These are phyloP conservation scores for Cylas formicarius DNA, from an alignment of 1,140 invertebrate species.

Conservation along the genomic window DNA sequence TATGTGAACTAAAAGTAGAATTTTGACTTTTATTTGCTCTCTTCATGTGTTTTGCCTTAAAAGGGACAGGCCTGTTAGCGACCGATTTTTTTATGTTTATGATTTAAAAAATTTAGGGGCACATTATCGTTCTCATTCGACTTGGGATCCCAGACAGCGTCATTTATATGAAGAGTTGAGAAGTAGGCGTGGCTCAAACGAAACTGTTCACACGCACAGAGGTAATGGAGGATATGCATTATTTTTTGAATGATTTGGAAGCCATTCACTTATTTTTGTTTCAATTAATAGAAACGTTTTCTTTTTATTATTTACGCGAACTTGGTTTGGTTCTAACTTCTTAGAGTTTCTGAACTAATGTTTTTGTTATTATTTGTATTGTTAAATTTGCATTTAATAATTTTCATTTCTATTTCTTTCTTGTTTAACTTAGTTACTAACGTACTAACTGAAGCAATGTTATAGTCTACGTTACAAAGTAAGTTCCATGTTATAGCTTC, in stretches of 20 bases:
- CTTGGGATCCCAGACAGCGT: constrained; percentile 72
- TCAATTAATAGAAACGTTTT: background rate
- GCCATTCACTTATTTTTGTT: background rate
- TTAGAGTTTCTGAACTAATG: no score
- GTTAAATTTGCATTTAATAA: no score
- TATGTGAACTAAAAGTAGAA: constrained; percentile 5
- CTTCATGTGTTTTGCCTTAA: constrained; percentile 3
- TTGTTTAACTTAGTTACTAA: no score
- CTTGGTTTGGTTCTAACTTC: no score
- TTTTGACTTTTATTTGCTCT: no score
- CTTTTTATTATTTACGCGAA: no score
- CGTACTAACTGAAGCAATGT: no score
- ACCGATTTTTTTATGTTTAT: constrained; percentile 23
- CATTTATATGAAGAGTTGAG: constrained; percentile 81
- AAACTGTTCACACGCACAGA: constrained; percentile 52
- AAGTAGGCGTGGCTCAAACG: constrained; percentile 52
- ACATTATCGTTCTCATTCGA: constrained; percentile 59
- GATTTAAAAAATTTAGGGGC: constrained; percentile 37
- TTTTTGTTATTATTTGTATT: no score
- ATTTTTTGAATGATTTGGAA: background rate
- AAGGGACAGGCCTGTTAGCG: constrained; percentile 6
- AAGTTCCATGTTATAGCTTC: no score
- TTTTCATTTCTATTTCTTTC: no score
- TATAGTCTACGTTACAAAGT: no score
- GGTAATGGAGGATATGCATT: constrained; percentile 38